Base-by-base conservation (phyloP, 2,888 invertebrate genomes). In the Saturnia pavonia region DNA sequence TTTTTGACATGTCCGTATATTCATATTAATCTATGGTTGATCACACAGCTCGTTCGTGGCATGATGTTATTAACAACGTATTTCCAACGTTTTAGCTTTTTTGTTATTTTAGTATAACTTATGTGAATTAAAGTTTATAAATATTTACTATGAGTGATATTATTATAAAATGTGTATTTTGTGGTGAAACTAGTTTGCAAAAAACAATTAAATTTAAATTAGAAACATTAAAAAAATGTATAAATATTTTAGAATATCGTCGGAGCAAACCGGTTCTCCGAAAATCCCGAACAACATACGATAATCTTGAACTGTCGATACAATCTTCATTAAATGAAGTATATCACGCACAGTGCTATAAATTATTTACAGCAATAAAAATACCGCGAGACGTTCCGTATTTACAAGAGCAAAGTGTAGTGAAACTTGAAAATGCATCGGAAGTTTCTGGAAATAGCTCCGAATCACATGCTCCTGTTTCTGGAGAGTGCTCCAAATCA, bases 291-390 rank as follows among this genome's bases (percentile, higher is more conserved):
- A 67, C 65, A 75, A 75, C 72, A 57, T 72, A 74, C 22, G 74
- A 76, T 72, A 75, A 75, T 66, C 73, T 76, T 48, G 74, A 75
- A 75, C 27, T 77, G 68, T 74, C 74, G 70, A 74, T 74, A 27
- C 75, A 79, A 75, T 73, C 75, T 22, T 78, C 74, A 73, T 70
- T 75, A 75, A 74, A 76, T 74, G 69, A 75, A 67, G 43, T 72
- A 71, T 77, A 76, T 74, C 76, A 77, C 73, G 76, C 77, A 72
- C 76, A 76, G 72, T 76, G 75, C 71, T 76, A 75, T 73, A 77
- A 76, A 75, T 76, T 75, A 75, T 74, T 77, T 74, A 74, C 74
- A 51, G 73, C 74, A 60, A 72, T 74, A 40, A 75, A 75, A 74
- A 73, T 74, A 73, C 73, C 76, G 68, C 69, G 63, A 72, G 73